Base-by-base conservation (phyloP, 2,797 vertebrate species). In the Lacerta bilineata region DNA sequence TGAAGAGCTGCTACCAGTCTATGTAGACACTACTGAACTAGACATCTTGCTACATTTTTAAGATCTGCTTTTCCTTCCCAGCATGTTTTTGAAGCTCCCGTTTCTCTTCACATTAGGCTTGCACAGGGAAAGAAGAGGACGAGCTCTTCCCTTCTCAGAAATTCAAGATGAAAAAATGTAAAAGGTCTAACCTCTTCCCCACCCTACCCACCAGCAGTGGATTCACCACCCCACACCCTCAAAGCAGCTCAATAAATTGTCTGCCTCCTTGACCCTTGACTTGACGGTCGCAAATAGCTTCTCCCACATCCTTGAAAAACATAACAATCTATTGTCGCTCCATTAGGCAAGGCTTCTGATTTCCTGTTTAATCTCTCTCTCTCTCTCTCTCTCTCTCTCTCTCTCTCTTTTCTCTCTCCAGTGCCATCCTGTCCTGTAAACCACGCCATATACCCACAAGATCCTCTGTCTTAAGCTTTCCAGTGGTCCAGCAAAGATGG, bases 141-240 rank as follows among this genome's bases (percentile, higher is more conserved):
- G 15, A 74, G 11, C 85, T 78, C 89, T 72, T 29, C 89, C 84
- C 64, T 25, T 29, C 66, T 87, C 90, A 90, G 75, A 93, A 93
- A 93, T 92, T 88, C 91, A 90, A 90, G 43, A 80, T 80, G 50
- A 77, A 78, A 91, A 92, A 91, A 91, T 27, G 64, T 61, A 86
- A 80, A 87, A 92, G 69, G 43, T 23, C 20, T 20, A 39, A 61
- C 64, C 87, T 93, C 89, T 90, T 71, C 92, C 83, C 84, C 87
- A 2, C 61, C 61, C 82, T 90, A 81, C 36, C 80, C 87, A 74
- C n/a, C 90, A 93, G 83, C 3, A 7, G 23, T 66, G 61, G 17
- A 77, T 68, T 13, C 25, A 13, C 25, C 10, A 15, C 29, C 43
- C 1, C 1, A 3, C 18, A 4, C n/a, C n/a, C 18, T 17, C 15